These are phyloP conservation scores for Halictus quadricinctus DNA, from an alignment of 2,888 invertebrate species.

Conservation along the genomic window DNA sequence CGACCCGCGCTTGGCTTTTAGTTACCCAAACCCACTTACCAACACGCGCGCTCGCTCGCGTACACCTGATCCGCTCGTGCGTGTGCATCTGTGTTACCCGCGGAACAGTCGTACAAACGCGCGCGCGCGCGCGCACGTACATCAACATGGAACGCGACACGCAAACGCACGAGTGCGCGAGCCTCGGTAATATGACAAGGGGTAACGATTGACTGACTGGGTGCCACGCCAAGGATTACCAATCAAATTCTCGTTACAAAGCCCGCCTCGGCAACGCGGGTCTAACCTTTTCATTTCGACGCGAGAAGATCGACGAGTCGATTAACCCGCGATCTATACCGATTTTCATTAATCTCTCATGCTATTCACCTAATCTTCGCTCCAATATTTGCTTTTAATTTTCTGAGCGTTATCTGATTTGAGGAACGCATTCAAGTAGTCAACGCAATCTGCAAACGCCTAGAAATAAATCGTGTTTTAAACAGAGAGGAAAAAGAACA, in stretches of 20 bases:
- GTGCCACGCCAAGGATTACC: slow-evolving; percentile 69
- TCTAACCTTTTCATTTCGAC: slow-evolving; percentile 43
- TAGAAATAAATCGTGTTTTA: neutral
- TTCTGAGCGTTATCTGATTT: neutral
- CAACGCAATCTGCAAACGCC: no score
- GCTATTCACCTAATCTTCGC: neutral
- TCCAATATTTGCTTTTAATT: neutral
- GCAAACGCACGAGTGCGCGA: slow-evolving; percentile 28
- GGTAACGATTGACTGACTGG: slow-evolving; percentile 73
- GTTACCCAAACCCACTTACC: slow-evolving; percentile 80
- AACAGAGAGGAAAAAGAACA: neutral
- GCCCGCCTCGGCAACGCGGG: slow-evolving; percentile 38
- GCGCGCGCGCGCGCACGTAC: slow-evolving; percentile 6
- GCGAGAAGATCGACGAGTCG: slow-evolving; percentile 18
- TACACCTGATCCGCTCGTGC: slow-evolving; percentile 46
- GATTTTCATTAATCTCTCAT: neutral
- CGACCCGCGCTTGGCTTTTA: slow-evolving; percentile 79
- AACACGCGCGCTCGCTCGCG: slow-evolving; percentile 42
- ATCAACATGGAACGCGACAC: neutral
- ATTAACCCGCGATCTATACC: slow-evolving; percentile 9
- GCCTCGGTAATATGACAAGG: slow-evolving; percentile 63
- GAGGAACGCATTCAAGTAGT: no score
- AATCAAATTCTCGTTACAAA: slow-evolving; percentile 73
- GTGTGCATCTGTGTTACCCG: slow-evolving; percentile 19
- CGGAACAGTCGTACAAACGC: slow-evolving; percentile 4